These are phyloP conservation scores for Anoplolepis gracilipes DNA, from an alignment of 1,140 invertebrate genomes.

Conservation along the genomic window DNA sequence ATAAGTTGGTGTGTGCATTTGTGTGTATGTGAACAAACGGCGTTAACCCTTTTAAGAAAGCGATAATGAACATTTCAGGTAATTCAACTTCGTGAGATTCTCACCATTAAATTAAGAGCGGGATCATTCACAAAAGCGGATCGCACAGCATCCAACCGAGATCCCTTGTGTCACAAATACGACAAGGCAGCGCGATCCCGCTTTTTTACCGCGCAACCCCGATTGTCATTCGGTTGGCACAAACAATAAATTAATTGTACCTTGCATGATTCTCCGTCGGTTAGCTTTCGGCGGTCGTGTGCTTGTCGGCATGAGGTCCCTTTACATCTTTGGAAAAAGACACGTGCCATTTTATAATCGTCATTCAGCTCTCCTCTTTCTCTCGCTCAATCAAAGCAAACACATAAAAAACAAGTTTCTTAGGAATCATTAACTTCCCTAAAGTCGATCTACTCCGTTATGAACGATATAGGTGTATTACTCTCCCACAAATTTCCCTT, in stretches of 20 bases:
- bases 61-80: constrained; percentile 9
- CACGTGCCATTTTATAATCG: constrained; percentile 82
- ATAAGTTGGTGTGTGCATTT: too few relatives aligned
- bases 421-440: constrained; percentile 49
- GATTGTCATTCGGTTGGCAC: constrained; percentile 71
- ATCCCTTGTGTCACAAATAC: constrained; percentile 42
- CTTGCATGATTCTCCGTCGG: constrained; percentile 68
- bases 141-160: constrained; percentile 49
- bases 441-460: constrained; percentile 16
- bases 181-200: constrained; percentile 69
- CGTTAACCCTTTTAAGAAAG: not conserved
- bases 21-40: not conserved
- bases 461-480: not conserved
- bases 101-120: constrained; percentile 45
- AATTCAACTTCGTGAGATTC: constrained; percentile 39
- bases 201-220: constrained; percentile 59
- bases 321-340: constrained; percentile 61
- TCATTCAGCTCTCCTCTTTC: constrained; percentile 21
- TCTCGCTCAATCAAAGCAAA: constrained; percentile 51
- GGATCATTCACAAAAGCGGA: constrained; percentile 46
- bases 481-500: not conserved
- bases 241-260: constrained; percentile 80
- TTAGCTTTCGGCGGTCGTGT: constrained; percentile 80
- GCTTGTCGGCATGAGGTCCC: constrained; percentile 79
- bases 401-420: constrained; percentile 69